phyloP scores from a whole-genome alignment of 2,888 invertebrate genomes.

The Strigamia transsilvanica region DNA sequence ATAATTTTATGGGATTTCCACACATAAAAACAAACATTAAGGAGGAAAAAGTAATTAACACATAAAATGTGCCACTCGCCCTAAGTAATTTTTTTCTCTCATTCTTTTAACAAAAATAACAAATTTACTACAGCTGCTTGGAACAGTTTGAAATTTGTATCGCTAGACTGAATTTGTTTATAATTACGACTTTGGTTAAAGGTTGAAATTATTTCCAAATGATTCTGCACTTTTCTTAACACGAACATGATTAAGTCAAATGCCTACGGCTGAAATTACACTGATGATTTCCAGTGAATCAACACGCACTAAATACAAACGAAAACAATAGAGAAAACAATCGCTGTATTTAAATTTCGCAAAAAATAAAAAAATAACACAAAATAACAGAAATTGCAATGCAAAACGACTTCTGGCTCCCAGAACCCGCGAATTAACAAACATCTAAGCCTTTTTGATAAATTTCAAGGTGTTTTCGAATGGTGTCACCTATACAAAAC shows the following conservation, averaged over 20 bases:
- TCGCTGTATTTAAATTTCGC: too few species aligned
- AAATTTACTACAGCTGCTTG: not conserved
- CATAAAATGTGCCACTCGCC: not conserved
- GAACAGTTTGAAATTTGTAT: not conserved
- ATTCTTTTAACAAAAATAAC: not conserved
- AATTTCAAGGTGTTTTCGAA: not conserved
- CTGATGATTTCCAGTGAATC: not conserved
- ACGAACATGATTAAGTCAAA: not conserved
- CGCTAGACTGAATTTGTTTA: constrained; percentile 18
- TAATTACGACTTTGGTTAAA: not conserved
- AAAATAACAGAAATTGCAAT: too few species aligned
- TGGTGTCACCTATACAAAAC: constrained; percentile 1
- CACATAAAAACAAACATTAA: too few species aligned
- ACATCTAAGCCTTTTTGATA: not conserved
- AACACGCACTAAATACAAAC: too few species aligned
- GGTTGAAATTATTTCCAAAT: not conserved
- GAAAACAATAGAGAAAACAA: too few species aligned
- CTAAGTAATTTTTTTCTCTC: not conserved
- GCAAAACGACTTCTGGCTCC: too few species aligned
- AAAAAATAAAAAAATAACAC: too few species aligned
- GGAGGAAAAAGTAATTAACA: not conserved
- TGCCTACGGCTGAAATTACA: not conserved
- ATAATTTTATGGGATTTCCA: not conserved
- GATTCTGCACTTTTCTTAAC: not conserved
- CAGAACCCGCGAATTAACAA: too few species aligned